phyloP scores from a whole-genome alignment of 1,140 invertebrate species.

The Pseudobourletiella spinata region DNA sequence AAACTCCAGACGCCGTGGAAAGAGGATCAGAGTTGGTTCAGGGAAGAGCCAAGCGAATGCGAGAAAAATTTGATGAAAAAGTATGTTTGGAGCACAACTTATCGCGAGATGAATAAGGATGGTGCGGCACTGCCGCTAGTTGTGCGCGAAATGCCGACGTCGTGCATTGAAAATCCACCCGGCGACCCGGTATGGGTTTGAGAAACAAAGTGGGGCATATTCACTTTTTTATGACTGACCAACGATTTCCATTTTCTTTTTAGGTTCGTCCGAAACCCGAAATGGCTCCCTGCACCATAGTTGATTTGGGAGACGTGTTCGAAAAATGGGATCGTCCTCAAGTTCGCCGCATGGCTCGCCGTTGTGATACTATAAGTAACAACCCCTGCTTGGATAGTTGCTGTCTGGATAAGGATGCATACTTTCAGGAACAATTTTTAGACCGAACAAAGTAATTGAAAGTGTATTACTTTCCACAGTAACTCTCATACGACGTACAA shows the following conservation, averaged over 20 bases:
- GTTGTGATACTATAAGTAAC: constrained; percentile 33
- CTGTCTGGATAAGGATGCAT: constrained; percentile 17
- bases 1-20: constrained; percentile 15
- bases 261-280: constrained; percentile 8
- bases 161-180: constrained; percentile 25
- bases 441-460: constrained; percentile 20
- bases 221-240: neutral
- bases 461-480: neutral
- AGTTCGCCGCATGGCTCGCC: constrained; percentile 15
- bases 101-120: constrained; percentile 35
- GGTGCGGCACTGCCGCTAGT: constrained; percentile 27
- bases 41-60: constrained; percentile 21
- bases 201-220: neutral
- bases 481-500: too few relatives aligned
- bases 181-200: constrained; percentile 21
- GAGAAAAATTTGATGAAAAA: constrained; percentile 25
- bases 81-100: constrained; percentile 32
- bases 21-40: constrained; percentile 22
- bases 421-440: constrained; percentile 32
- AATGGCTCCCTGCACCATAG: neutral
- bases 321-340: constrained; percentile 30
- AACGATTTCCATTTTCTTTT: neutral
- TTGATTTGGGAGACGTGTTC: constrained; percentile 20
- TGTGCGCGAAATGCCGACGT: constrained; percentile 13
- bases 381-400: constrained; percentile 17